Conservation (phyloP, 1,140 invertebrate species). For the Drosophila saltans region DNA sequence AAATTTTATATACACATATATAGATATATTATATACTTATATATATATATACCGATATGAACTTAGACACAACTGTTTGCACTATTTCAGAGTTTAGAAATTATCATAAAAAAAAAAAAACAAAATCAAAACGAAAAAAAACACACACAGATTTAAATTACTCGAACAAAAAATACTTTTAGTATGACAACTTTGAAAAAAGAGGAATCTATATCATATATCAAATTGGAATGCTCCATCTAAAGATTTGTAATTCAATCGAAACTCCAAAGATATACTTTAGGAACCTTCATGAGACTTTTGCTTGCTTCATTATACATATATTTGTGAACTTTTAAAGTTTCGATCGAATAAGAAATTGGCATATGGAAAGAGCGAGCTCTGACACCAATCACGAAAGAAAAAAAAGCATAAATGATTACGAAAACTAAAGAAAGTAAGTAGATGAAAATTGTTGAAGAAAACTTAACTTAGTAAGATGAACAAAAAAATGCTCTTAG, state of each 20-base stretch:
- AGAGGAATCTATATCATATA: background rate
- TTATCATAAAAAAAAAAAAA: slow-evolving; percentile 29
- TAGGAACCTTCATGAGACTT: background rate
- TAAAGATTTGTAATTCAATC: background rate
- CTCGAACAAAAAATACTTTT: background rate
- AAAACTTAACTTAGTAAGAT: background rate
- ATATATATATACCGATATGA: slow-evolving; percentile 29
- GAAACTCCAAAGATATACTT: background rate
- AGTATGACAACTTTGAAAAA: background rate
- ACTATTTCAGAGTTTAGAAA: slow-evolving; percentile 72
- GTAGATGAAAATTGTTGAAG: slow-evolving; percentile 7
- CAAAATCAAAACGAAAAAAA: slow-evolving; percentile 12
- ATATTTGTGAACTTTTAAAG: background rate
- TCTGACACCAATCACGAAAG: background rate
- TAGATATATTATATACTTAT: slow-evolving; percentile 28
- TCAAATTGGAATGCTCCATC: background rate
- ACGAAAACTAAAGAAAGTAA: background rate
- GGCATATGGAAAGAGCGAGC: background rate
- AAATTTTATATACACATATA: slow-evolving; percentile 42
- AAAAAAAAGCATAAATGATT: too few relatives aligned
- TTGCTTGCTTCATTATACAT: background rate
- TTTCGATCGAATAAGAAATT: background rate
- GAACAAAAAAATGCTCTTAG: background rate
- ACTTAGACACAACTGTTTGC: slow-evolving; percentile 51
- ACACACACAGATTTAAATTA: background rate